Evolutionary conservation across 2,888 invertebrate genomes (phyloP), one percentile per base, ranked within the genome.

Genomic region (Hirtodrosophila alboralis): DNA sequence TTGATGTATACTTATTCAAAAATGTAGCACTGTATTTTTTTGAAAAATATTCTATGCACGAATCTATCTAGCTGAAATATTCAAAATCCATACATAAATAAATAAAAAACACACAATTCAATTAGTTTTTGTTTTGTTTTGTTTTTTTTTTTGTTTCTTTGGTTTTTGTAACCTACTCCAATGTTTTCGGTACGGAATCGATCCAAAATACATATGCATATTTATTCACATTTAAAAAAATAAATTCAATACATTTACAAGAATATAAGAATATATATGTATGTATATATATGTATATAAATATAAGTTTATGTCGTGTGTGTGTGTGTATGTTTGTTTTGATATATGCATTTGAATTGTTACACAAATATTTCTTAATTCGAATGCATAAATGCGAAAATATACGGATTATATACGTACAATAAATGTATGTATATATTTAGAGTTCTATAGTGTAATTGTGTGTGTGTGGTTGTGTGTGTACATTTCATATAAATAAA

Each of bases 371-470:
- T 66, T 54, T 62, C 36, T 48, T 61, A 53, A 36, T 53, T 68
- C 59, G 60, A 84, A 84, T 86, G 86, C 86, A 86, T 84, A 84
- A 84, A 84, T 84, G 86, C 83, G 74, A 83, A 86, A 83, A 77
- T 77, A 75, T 66, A 81, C 63, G 65, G 65, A 86, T 36, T 64
- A 57, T 31, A 53, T 31, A 61, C 26, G 5, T 51, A 54, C 48
- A 61, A 51, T 40, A 52, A 52, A 53, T 31, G 28, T 36, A 4
- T 43, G 33, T 60, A 10, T 33, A 9, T 57, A 31, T 34, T 18
- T 18, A 18, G 49, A n/a, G n/a, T n/a, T n/a, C n/a, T 37, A 26
- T 34, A 36, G 33, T 58, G 33, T 49, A 18, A 43, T 9, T 37
- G 38, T 47, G 31, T 43, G 18, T 16, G 21, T 33, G 10, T 57